Conservation (phyloP, 2,888 invertebrate genomes). For the Lasioglossum calceatum region DNA sequence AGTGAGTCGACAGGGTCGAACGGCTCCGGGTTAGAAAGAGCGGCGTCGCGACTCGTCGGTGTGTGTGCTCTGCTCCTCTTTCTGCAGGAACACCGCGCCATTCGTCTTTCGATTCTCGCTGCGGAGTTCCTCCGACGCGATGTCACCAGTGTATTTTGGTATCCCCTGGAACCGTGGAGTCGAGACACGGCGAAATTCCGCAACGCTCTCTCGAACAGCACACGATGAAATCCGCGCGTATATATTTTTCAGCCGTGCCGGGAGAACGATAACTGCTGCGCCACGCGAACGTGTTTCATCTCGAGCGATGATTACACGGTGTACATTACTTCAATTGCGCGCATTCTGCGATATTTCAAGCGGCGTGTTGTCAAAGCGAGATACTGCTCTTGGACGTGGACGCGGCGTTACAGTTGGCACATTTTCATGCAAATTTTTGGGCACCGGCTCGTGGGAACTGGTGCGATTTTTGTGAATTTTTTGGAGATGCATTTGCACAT, state of each 20-base stretch:
- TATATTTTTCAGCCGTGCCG: background rate
- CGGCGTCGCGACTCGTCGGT: background rate
- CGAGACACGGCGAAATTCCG: background rate
- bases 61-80: background rate
- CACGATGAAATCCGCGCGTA: background rate
- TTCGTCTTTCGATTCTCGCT: slow-evolving; percentile 50
- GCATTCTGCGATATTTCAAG: background rate
- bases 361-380: background rate
- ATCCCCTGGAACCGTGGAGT: slow-evolving; percentile 15
- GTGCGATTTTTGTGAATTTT: background rate
- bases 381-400: background rate
- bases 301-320: background rate
- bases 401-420: too few species aligned
- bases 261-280: background rate
- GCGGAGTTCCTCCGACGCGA: slow-evolving; percentile 1
- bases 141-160: slow-evolving; percentile 23
- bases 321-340: background rate
- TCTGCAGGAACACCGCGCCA: slow-evolving; percentile 44
- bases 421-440: too few species aligned
- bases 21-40: background rate
- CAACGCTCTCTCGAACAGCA: background rate
- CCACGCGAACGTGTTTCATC: background rate
- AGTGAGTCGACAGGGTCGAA: slow-evolving; percentile 43
- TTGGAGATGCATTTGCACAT: too few species aligned
- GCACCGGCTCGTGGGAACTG: background rate